Evolutionary conservation across 1,140 invertebrate genomes (phyloP).

Genomic region (Gryon sp.): DNA sequence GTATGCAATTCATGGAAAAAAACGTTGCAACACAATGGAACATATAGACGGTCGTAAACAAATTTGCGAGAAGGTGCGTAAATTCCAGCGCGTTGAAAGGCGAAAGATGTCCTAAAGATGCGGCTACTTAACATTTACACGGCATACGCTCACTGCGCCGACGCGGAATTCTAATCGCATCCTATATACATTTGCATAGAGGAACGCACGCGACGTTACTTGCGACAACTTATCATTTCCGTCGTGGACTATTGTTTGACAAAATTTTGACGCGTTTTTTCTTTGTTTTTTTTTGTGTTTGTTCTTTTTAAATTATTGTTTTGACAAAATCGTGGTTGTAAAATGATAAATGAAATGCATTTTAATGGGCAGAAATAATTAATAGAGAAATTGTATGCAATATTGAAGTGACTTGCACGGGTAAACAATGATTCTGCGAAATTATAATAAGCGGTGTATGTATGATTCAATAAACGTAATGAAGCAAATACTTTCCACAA

Average conservation of each 20-base stretch:
- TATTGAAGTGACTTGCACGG: too few relatives aligned
- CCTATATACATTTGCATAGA: constrained; percentile 32
- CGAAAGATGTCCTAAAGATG: constrained; percentile 51
- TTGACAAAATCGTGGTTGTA: background rate
- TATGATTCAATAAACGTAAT: too few relatives aligned
- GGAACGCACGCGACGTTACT: constrained; percentile 2
- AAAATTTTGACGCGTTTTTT: too few relatives aligned
- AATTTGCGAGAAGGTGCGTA: constrained; percentile 60
- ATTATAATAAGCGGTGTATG: too few relatives aligned
- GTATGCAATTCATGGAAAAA: constrained; percentile 50
- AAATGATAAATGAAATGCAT: too few relatives aligned
- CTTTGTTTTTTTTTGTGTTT: too few relatives aligned
- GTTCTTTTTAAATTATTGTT: too few relatives aligned
- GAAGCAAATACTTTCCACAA: too few relatives aligned
- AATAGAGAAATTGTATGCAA: too few relatives aligned
- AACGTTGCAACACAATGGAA: constrained; percentile 41
- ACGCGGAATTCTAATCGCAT: constrained; percentile 56
- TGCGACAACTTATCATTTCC: background rate
- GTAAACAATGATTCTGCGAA: too few relatives aligned
- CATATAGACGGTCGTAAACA: constrained; percentile 60
- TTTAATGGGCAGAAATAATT: too few relatives aligned
- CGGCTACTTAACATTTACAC: constrained; percentile 60
- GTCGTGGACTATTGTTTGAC: background rate
- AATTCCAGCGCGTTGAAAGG: constrained; percentile 55
- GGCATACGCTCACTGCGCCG: constrained; percentile 30